A percentile compares a stretch with the other conserved stretches of the same genome.
These are phyloP conservation scores for Sebastes vulpes DNA, from an alignment of 2,797 vertebrate species.

Conservation along the genomic window DNA sequence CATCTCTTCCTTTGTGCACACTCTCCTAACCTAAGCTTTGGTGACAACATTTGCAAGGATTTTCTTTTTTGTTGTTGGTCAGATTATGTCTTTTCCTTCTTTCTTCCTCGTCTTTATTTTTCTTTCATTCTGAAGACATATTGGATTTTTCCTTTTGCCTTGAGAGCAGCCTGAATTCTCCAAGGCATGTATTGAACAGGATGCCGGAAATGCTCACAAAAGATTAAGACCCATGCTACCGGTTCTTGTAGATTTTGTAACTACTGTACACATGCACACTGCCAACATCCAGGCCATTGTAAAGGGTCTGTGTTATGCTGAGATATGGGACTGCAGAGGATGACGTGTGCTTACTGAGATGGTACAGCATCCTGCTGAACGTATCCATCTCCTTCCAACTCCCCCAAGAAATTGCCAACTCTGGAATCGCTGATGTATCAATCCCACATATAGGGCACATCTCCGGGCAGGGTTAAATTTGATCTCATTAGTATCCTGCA, in stretches of 20 bases:
- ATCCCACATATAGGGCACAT: not conserved
- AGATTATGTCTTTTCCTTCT: not conserved
- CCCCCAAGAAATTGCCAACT: not conserved
- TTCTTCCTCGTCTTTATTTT: not conserved
- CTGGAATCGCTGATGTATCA: slow-evolving; percentile 4
- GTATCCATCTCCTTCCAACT: not conserved
- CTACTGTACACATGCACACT: not conserved
- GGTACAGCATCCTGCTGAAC: not conserved
- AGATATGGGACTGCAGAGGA: not conserved
- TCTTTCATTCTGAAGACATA: not conserved
- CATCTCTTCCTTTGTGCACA: slow-evolving; percentile 1
- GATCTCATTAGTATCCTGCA: slow-evolving; percentile 25
- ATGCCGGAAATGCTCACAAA: not conserved
- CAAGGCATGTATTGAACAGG: not conserved
- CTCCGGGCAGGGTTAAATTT: slow-evolving; percentile 1
- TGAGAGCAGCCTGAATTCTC: not conserved
- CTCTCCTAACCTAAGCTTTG: slow-evolving; percentile 6
- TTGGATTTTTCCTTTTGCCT: not conserved
- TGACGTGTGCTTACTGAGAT: not conserved
- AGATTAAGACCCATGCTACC: not conserved
- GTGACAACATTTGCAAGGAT: not conserved
- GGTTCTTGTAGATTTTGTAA: not conserved
- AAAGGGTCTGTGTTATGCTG: not conserved
- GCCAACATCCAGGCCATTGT: not conserved
- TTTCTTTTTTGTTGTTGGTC: not conserved